Percentiles rank a stretch among this genome's conserved stretches.
Evolutionary conservation across 2,888 invertebrate genomes (phyloP).

Genomic region (Polylopha cassiicola): DNA sequence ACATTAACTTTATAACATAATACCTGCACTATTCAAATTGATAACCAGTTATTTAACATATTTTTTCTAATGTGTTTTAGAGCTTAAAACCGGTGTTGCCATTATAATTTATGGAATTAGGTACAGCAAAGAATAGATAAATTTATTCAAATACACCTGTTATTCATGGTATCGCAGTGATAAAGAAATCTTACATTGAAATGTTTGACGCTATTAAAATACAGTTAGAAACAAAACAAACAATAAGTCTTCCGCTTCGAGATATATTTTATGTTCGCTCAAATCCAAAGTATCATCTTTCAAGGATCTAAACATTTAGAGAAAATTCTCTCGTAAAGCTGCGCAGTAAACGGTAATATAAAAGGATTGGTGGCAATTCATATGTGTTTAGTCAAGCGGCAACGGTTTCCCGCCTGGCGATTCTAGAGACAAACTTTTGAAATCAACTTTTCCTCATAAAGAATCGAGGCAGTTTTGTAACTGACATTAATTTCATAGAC

Average conservation of each 20-base stretch:
- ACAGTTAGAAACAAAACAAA: too few relatives aligned
- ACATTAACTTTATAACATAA: conserved; percentile 18
- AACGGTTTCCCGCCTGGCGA: conserved; percentile 25
- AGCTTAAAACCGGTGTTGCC: conserved; percentile 5
- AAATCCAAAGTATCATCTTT: conserved; percentile 10
- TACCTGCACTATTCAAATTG: conserved; percentile 15
- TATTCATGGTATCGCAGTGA: neutral
- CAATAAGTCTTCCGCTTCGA: too few relatives aligned
- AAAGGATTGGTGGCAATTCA: conserved; percentile 47
- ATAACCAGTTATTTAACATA: conserved; percentile 15
- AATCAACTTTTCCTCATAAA: too few relatives aligned
- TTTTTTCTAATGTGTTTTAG: conserved; percentile 8
- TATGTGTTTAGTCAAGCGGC: conserved; percentile 46
- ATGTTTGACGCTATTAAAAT: too few relatives aligned
- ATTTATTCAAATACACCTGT: too few relatives aligned
- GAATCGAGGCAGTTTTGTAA: too few relatives aligned
- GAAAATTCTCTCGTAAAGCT: conserved; percentile 38
- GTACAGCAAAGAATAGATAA: too few relatives aligned
- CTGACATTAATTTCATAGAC: too few relatives aligned
- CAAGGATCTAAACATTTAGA: conserved; percentile 8
- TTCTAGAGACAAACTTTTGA: conserved; percentile 9
- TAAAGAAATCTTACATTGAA: neutral
- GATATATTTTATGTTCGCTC: too few relatives aligned
- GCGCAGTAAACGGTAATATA: conserved; percentile 38
- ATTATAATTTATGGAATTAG: conserved; percentile 11